A percentile compares a stretch with the other conserved stretches of the same genome.
These are phyloP conservation scores for Drosophila willistoni DNA, from an alignment of 1,140 invertebrate genomes.

Conservation along the genomic window DNA sequence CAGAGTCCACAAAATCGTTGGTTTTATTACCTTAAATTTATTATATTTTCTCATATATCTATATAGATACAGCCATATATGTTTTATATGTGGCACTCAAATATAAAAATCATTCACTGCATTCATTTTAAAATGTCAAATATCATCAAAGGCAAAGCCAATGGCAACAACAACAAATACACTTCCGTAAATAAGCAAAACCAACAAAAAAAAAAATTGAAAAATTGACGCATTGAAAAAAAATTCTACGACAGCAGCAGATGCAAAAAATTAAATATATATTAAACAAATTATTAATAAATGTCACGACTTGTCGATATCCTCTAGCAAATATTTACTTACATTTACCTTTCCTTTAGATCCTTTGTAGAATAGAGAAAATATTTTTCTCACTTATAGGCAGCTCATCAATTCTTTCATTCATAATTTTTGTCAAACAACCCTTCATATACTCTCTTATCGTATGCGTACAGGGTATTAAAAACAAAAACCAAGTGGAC, in stretches of 20 bases:
- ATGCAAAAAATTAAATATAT: conserved; percentile 46
- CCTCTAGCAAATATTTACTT: neutral
- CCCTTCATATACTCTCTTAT: neutral
- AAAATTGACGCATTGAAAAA: conserved; percentile 8
- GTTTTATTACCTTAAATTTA: neutral
- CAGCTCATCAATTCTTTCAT: neutral
- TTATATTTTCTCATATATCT: neutral
- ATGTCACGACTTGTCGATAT: neutral
- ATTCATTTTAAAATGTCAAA: conserved; percentile 62
- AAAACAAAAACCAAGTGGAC: conserved; percentile 3
- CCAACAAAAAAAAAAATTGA: conserved; percentile 23
- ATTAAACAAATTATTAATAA: neutral
- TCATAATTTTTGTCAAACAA: neutral
- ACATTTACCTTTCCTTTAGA: too few relatives aligned
- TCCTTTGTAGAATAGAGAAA: neutral
- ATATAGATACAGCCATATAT: too few relatives aligned
- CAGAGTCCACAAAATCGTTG: neutral
- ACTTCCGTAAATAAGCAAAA: conserved; percentile 67
- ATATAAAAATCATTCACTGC: conserved; percentile 35
- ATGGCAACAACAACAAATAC: conserved; percentile 25
- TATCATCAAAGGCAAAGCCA: conserved; percentile 27
- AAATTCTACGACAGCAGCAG: conserved; percentile 23
- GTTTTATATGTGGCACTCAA: neutral
- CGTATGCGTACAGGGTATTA: neutral
- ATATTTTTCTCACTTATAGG: too few relatives aligned